Evolutionary conservation across 1,140 invertebrate genomes (phyloP).

Genomic region (Brachionus plicatilis): DNA sequence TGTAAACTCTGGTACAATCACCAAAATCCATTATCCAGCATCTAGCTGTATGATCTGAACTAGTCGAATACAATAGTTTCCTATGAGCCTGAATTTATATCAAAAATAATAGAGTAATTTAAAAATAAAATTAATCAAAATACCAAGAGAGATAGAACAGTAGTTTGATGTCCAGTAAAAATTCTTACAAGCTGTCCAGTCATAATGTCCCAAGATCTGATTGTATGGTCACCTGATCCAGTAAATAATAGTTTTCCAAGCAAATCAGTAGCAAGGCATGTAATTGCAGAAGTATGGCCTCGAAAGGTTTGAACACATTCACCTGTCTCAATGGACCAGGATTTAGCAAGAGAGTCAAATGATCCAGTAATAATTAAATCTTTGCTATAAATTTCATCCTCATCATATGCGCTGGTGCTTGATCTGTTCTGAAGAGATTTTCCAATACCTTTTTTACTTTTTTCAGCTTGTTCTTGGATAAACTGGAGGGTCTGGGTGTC

Average conservation of each 20-base stretch:
- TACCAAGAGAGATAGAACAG: slow-evolving; percentile 59
- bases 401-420: background rate
- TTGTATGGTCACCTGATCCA: slow-evolving; percentile 56
- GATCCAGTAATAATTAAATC: slow-evolving; percentile 59
- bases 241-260: slow-evolving; percentile 56
- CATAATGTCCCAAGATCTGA: slow-evolving; percentile 58
- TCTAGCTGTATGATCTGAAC: slow-evolving; percentile 58
- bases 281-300: slow-evolving; percentile 57
- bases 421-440: slow-evolving; percentile 41
- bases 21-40: slow-evolving; percentile 62
- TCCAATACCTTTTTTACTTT: background rate
- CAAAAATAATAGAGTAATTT: background rate
- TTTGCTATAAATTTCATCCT: slow-evolving; percentile 45
- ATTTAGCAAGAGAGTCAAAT: slow-evolving; percentile 57
- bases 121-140: slow-evolving; percentile 39
- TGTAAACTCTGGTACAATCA: slow-evolving; percentile 59
- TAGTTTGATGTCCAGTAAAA: slow-evolving; percentile 58
- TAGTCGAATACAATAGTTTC: slow-evolving; percentile 59
- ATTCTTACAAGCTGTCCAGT: slow-evolving; percentile 54
- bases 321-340: slow-evolving; percentile 59
- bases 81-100: slow-evolving; percentile 53
- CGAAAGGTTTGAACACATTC: slow-evolving; percentile 55
- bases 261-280: slow-evolving; percentile 57
- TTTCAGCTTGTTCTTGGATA: slow-evolving; percentile 29
- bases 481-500: slow-evolving; percentile 26